Evolutionary conservation across 2,888 invertebrate genomes (phyloP), one percentile per base, ranked within the genome.

Genomic region (Apomyelois bistriatella): DNA sequence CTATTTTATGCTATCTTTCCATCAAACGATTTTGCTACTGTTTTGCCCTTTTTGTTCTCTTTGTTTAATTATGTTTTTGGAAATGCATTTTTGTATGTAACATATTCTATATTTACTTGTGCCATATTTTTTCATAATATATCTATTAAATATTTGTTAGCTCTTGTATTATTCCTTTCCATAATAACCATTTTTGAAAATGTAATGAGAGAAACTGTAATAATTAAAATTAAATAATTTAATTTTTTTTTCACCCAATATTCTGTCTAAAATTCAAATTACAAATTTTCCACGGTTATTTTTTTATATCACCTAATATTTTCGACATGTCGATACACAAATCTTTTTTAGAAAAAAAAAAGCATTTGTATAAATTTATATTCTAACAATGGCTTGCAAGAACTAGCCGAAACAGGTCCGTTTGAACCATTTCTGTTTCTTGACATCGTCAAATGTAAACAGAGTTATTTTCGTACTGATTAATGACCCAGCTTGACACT

Each of bases 381-480:
- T 13, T 15, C 30, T 35, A 35, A 36, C 36, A 0, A 47, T 47
- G 32, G 35, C 28, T 32, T 30, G 17, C 40, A 16, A 32, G 13
- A 41, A 42, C 35, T 42, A 42, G 42, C 42, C 42, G 22, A 51
- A 51, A 42, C 51, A 22, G n/a, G 42, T 46, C 12, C 52, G 13
- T 38, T 46, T 46, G 13, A 13, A 10, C 13, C 36, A 38, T 32
- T 51, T 32, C 36, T 22, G 38, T 47, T 58, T 62, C 61, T 66
- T 70, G 75, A 72, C 78, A 72, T 68, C 64, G 64, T 60, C 64
- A 59, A 64, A 67, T 61, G 72, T 78, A 82, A 82, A 82, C 79
- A 77, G 48, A 15, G 56, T 65, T 83, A 85, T 84, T 83, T 85
- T 72, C 52, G 70, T 64, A 69, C 65, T 72, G 75, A 85, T 79